These are phyloP conservation scores for Drosophila pseudoananassae DNA, from an alignment of 1,140 invertebrate genomes.

Conservation along the genomic window DNA sequence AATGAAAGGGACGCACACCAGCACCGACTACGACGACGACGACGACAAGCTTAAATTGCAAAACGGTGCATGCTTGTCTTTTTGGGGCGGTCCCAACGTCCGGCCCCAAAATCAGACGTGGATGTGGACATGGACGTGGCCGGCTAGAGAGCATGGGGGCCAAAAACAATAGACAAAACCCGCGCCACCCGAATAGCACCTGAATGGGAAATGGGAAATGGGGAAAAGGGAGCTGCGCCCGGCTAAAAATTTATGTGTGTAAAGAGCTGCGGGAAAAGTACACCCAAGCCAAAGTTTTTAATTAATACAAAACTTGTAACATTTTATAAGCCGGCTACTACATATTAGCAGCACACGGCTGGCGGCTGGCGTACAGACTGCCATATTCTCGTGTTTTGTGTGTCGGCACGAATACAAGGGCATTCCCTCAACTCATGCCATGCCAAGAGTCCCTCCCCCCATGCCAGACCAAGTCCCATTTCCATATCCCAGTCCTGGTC, in stretches of 20 bases:
- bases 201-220: constrained; percentile 24
- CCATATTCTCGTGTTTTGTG: constrained; percentile 12
- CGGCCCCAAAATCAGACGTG: constrained; percentile 29
- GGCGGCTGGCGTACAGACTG: constrained; percentile 29
- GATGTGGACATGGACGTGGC: not conserved
- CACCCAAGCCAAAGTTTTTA: constrained; percentile 71
- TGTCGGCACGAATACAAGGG: constrained; percentile 17
- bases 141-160: not conserved
- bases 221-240: constrained; percentile 29
- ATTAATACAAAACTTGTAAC: constrained; percentile 83
- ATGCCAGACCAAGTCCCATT: not conserved
- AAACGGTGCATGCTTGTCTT: constrained; percentile 74
- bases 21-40: constrained; percentile 21
- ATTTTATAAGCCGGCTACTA: constrained; percentile 80
- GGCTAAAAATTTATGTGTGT: constrained; percentile 24
- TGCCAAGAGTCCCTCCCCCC: too few relatives aligned
- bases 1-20: constrained; percentile 19
- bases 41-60: constrained; percentile 74
- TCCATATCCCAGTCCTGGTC: not conserved
- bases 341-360: constrained; percentile 49
- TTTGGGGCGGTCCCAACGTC: constrained; percentile 62
- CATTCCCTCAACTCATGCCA: constrained; percentile 41
- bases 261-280: constrained; percentile 56
- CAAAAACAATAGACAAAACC: constrained; percentile 61
- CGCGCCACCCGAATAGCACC: constrained; percentile 26